Percentiles rank a stretch among this genome's conserved stretches.
Evolutionary conservation across 2,888 invertebrate genomes (phyloP).

Genomic region (Helobdella robusta): DNA sequence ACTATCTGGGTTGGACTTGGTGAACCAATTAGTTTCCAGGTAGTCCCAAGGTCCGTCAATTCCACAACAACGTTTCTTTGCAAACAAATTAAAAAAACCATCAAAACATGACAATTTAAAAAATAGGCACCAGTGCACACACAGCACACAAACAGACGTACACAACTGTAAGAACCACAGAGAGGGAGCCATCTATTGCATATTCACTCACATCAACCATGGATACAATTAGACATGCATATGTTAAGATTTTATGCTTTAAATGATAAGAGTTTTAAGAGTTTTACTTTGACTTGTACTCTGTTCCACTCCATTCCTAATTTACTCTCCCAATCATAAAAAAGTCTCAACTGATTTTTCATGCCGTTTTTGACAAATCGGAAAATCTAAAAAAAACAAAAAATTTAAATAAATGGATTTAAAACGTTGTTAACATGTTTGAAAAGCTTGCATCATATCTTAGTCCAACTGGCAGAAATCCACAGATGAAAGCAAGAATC

Average conservation of each 20-base stretch:
- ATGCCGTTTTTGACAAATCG: conserved; percentile 32
- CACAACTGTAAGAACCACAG: too few species aligned
- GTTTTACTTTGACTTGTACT: conserved; percentile 35
- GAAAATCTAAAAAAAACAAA: conserved; percentile 29
- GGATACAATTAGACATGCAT: neutral
- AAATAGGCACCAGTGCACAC: too few species aligned
- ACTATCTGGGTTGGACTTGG: conserved; percentile 18
- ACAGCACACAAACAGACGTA: too few species aligned
- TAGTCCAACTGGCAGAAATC: conserved; percentile 34
- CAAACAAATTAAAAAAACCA: neutral
- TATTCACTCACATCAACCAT: too few species aligned
- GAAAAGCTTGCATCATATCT: conserved; percentile 34
- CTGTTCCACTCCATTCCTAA: conserved; percentile 35
- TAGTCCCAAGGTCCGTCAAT: conserved; percentile 34
- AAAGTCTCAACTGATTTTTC: conserved; percentile 27
- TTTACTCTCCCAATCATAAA: conserved; percentile 33
- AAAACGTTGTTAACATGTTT: too few species aligned
- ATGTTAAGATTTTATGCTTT: too few species aligned
- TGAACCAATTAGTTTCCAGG: conserved; percentile 30
- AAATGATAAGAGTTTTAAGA: neutral
- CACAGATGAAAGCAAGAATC: conserved; percentile 31
- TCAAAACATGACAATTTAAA: too few species aligned
- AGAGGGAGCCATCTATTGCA: too few species aligned
- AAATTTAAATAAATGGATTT: neutral
- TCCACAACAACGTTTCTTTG: conserved; percentile 35